Conservation (phyloP, 2,888 invertebrate genomes). For the Coecobrya sp. region DNA sequence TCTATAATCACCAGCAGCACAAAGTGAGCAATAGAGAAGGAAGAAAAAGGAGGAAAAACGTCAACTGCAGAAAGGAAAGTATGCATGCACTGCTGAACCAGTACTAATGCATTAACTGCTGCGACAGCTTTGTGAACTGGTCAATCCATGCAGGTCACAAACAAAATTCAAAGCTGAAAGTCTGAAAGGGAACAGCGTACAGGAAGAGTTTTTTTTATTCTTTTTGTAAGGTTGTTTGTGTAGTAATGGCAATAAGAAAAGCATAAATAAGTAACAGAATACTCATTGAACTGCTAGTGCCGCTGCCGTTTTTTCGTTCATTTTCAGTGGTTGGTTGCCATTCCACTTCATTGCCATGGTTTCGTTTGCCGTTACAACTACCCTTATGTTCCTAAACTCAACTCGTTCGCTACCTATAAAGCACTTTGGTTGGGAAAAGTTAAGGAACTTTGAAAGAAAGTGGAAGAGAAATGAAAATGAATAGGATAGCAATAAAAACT, state of each 20-base stretch:
- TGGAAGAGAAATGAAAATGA: slow-evolving; percentile 30
- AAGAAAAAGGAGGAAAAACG: neutral
- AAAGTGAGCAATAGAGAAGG: neutral
- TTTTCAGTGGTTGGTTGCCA: slow-evolving; percentile 21
- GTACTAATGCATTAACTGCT: neutral
- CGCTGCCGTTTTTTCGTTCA: neutral
- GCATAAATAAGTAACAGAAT: slow-evolving; percentile 10
- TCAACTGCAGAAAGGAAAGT: slow-evolving; percentile 14
- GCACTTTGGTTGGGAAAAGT: slow-evolving; percentile 3
- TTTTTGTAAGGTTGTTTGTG: neutral
- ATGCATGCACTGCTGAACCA: slow-evolving; percentile 3
- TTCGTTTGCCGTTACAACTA: neutral
- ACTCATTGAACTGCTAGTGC: slow-evolving; percentile 41
- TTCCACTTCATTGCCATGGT: neutral
- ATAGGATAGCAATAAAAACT: slow-evolving; percentile 19
- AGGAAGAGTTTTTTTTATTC: slow-evolving; percentile 25
- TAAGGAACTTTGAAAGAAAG: slow-evolving; percentile 52
- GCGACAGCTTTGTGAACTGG: neutral
- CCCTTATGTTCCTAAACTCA: neutral
- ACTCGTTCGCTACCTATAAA: neutral
- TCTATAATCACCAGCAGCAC: neutral
- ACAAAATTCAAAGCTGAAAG: slow-evolving; percentile 9
- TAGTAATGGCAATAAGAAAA: slow-evolving; percentile 1
- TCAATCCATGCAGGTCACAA: slow-evolving; percentile 56
- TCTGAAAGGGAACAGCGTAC: slow-evolving; percentile 5